Evolutionary conservation across 2,888 invertebrate species (phyloP), one percentile per base, ranked within the genome.

Genomic region (Tachina grossa): DNA sequence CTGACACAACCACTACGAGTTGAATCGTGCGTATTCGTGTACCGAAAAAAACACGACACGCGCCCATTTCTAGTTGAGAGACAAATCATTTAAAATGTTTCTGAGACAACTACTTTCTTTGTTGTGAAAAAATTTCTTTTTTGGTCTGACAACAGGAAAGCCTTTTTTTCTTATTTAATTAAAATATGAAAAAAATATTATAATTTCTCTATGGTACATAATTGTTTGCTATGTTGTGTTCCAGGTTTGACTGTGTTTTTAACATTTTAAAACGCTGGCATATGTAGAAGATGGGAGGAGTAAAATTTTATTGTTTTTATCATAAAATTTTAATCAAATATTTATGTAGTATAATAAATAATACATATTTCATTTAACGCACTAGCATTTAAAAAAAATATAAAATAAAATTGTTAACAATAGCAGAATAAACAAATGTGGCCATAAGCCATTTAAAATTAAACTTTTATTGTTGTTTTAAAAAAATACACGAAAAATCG

Each of bases 381-480:
- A 78, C 43, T 31, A 43, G 47, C 77, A 69, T 3, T 61, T 31
- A 9, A 51, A n/a, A 59, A 39, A 59, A 3, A 41, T 39, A 9
- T 13, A 41, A 16, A 41, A 78, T 8, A 51, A 53, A 31, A 16
- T 43, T 61, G 22, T 69, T 22, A 51, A 63, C 63, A 57, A 51
- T 61, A 79, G 45, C 57, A 16, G 61, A 45, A 63, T 16, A 72
- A 16, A 22, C 10, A 55, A 63, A 61, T 16, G 9, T 77, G 55
- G 84, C 84, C 77, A 68, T 39, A 63, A 68, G 81, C 77, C 47
- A 68, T 84, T 77, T 74, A 68, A 77, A 72, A 84, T 55, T 55
- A 63, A 74, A 41, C 31, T 69, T 82, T 82, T 76, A 76, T 71
- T 65, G 53, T 66, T 80, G 71, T 47, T 69, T 65, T 63, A 77